Percentiles rank a stretch among this genome's conserved stretches.
Conservation (phyloP, 2,113 vertebrate genomes). For the Accipiter virgatus region DNA sequence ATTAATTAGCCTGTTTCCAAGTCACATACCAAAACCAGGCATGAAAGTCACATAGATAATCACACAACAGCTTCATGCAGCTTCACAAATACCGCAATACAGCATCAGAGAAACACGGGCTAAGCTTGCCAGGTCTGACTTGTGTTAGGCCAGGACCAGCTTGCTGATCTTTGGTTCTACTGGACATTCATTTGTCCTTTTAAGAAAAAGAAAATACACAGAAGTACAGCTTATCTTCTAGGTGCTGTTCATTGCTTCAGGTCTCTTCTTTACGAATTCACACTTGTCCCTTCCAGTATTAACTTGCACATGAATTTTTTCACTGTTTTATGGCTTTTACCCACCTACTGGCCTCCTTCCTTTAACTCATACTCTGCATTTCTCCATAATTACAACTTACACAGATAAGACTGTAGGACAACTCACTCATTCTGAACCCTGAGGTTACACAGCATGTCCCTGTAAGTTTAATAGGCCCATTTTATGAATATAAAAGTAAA, state of each 20-base stretch:
- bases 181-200: background rate
- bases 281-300: background rate
- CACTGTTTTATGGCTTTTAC: background rate
- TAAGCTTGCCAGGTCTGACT: background rate
- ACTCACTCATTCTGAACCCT: background rate
- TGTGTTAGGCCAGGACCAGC: background rate
- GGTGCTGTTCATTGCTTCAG: background rate
- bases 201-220: background rate
- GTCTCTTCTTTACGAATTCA: background rate
- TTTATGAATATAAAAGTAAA: slow-evolving; percentile 10
- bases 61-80: background rate
- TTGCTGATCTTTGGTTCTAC: background rate
- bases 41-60: background rate
- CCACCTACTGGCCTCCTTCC: background rate
- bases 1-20: background rate
- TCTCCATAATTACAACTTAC: background rate
- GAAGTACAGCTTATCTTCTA: background rate
- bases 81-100: background rate
- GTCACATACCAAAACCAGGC: background rate
- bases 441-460: background rate
- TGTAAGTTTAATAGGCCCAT: background rate
- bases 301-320: background rate
- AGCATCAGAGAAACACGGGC: background rate
- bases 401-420: background rate
- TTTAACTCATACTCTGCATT: background rate